Conservation (phyloP, 2,113 vertebrate species). For the Litocranius walleri region DNA sequence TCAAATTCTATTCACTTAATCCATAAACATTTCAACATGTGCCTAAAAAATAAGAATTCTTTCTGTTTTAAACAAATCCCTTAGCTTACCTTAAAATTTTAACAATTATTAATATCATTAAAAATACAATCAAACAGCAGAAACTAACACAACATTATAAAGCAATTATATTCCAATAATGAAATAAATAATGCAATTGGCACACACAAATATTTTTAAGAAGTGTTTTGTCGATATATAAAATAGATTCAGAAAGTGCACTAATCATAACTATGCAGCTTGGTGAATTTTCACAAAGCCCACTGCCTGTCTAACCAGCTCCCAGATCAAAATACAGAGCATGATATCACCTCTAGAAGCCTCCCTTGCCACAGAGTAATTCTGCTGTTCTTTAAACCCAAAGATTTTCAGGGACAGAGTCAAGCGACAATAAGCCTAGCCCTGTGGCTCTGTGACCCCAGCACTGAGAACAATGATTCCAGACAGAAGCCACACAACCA, state of each 20-base stretch:
- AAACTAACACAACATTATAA: background rate
- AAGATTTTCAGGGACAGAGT: background rate
- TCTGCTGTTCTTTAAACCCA: background rate
- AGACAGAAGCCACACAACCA: background rate
- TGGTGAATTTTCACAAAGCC: background rate
- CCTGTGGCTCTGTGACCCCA: background rate
- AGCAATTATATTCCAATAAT: background rate
- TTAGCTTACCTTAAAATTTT: background rate
- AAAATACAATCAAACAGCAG: background rate
- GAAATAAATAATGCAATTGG: background rate
- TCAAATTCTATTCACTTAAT: background rate
- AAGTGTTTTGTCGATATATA: background rate
- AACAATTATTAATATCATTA: background rate
- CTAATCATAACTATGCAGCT: background rate
- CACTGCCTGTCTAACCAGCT: background rate
- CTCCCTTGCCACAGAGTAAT: background rate
- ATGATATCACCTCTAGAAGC: background rate
- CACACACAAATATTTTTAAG: background rate
- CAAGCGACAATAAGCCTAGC: background rate
- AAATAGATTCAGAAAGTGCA: background rate
- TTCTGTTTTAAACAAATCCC: constrained; percentile 1
- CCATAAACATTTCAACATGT: background rate
- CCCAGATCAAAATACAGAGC: background rate
- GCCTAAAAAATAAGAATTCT: background rate
- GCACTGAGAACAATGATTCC: background rate